Conservation (phyloP, 2,797 vertebrate genomes). For the Pseudocheirus occidentalis region DNA sequence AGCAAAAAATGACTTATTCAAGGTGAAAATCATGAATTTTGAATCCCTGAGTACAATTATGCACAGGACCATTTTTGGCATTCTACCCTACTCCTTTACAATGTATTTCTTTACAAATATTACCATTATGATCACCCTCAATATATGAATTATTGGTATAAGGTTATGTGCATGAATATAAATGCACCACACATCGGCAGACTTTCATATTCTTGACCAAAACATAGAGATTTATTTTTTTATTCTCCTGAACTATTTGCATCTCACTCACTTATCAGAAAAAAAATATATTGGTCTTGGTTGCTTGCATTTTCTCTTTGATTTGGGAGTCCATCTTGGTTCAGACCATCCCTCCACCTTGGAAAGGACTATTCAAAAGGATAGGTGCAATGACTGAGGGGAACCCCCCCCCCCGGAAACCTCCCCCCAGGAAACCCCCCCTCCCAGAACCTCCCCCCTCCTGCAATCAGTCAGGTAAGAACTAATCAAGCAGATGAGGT, state of each 20-base stretch:
- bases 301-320: constrained; percentile 7
- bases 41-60: background rate
- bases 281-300: constrained; percentile 3
- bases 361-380: constrained; percentile 52
- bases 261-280: constrained; percentile 29
- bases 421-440: too few relatives aligned
- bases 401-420: background rate
- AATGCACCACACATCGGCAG: background rate
- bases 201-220: background rate
- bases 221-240: constrained; percentile 1
- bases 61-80: background rate
- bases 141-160: background rate
- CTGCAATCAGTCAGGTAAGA: constrained; percentile 67
- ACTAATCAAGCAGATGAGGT: constrained; percentile 74
- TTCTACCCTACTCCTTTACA: background rate
- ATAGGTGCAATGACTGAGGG: constrained; percentile 4
- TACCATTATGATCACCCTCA: background rate
- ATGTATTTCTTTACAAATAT: background rate
- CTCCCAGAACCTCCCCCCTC: too few relatives aligned
- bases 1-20: background rate
- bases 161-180: background rate
- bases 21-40: background rate
- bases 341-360: constrained; percentile 29
- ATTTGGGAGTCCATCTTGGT: constrained; percentile 26
- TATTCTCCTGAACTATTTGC: background rate